Conservation (phyloP, 2,888 invertebrate genomes). For the Embidobia sp. region DNA sequence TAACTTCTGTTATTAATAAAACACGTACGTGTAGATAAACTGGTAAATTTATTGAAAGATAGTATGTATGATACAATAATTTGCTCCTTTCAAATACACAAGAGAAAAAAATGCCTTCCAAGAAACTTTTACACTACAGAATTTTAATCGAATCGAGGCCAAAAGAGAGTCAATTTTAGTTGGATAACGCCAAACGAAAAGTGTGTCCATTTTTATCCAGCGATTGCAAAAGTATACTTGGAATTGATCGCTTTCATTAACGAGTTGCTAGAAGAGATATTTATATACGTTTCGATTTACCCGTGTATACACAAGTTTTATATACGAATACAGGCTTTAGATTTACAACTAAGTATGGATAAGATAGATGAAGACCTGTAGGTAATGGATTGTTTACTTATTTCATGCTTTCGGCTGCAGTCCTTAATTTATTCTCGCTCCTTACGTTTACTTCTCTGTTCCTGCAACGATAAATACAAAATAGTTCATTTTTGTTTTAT, state of each 20-base stretch:
- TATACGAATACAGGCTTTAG: constrained; percentile 68
- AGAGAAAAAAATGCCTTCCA: constrained; percentile 68
- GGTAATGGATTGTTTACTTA: constrained; percentile 79
- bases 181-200: constrained; percentile 41
- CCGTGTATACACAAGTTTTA: constrained; percentile 65
- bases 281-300: constrained; percentile 53
- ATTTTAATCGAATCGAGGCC: constrained; percentile 35
- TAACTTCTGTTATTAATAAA: no score
- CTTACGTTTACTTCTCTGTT: constrained; percentile 76
- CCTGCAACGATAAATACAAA: constrained; percentile 67
- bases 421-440: constrained; percentile 70
- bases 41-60: constrained; percentile 74
- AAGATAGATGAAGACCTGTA: constrained; percentile 81
- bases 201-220: constrained; percentile 65
- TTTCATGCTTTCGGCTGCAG: constrained; percentile 71
- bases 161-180: no score
- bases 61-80: constrained; percentile 75
- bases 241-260: constrained; percentile 65
- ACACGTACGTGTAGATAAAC: constrained; percentile 61
- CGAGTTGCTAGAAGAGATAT: constrained; percentile 71
- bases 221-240: constrained; percentile 72
- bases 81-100: constrained; percentile 67
- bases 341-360: constrained; percentile 74
- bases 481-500: no score
- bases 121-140: constrained; percentile 65